phyloP scores from a whole-genome alignment of 1,140 invertebrate genomes.

The Whitmania pigra region DNA sequence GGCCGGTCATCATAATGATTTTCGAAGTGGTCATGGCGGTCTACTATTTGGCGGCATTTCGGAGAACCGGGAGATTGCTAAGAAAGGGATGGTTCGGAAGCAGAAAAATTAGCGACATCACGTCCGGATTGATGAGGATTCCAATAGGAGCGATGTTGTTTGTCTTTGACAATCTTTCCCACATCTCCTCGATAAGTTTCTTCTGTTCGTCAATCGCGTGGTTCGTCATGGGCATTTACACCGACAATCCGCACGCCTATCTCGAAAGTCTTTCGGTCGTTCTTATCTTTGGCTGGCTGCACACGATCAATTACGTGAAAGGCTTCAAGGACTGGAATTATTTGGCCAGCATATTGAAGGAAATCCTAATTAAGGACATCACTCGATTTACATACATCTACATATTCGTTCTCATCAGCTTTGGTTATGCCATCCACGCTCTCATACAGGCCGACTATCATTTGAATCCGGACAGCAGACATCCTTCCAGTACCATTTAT shows the following conservation, averaged over 20 bases:
- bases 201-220: conserved; percentile 14
- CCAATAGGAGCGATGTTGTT: conserved; percentile 14
- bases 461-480: conserved; percentile 1
- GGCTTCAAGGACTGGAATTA: conserved; percentile 24
- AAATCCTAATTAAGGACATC: conserved; percentile 26
- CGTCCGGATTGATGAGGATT: conserved; percentile 9
- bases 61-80: not conserved
- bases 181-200: conserved; percentile 19
- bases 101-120: conserved; percentile 11
- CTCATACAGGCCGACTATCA: conserved; percentile 17
- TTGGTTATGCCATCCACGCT: conserved; percentile 23
- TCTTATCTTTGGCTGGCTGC: conserved; percentile 25
- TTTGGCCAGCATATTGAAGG: conserved; percentile 24
- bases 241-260: conserved; percentile 3
- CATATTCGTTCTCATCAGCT: conserved; percentile 24
- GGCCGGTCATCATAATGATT: conserved; percentile 9
- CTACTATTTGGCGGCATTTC: not conserved
- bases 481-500: conserved; percentile 19
- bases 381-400: conserved; percentile 25
- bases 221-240: conserved; percentile 2
- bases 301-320: conserved; percentile 24
- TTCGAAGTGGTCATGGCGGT: not conserved
- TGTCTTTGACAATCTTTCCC: conserved; percentile 16
- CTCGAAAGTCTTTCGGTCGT: conserved; percentile 20
- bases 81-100: not conserved